Conservation (phyloP, 1,140 invertebrate genomes). For the Drosophila busckii region DNA sequence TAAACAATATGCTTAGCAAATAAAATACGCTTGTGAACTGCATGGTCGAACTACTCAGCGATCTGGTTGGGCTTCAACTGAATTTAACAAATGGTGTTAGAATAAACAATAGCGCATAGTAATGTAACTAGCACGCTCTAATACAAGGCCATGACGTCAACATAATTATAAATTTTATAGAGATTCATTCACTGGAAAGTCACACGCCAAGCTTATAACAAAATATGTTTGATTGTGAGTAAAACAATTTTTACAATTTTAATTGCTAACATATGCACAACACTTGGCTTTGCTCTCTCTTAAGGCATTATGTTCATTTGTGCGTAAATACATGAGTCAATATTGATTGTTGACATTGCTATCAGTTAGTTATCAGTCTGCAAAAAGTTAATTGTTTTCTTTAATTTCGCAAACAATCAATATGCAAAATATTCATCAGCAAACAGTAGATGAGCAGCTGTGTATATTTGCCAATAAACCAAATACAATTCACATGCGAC, state of each 20-base stretch:
- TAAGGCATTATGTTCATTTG: too few relatives aligned
- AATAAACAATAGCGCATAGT: background rate
- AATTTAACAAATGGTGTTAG: too few relatives aligned
- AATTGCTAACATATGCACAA: background rate
- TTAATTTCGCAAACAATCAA: too few relatives aligned
- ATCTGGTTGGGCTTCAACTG: slow-evolving; percentile 23
- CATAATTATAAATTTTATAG: slow-evolving; percentile 23
- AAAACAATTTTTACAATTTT: background rate
- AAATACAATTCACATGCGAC: background rate
- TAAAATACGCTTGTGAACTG: background rate
- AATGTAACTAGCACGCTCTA: background rate
- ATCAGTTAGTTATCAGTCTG: too few relatives aligned
- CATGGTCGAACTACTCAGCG: slow-evolving; percentile 20
- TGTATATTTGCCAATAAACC: slow-evolving; percentile 13
- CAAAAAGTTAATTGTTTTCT: too few relatives aligned
- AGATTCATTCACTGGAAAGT: slow-evolving; percentile 23
- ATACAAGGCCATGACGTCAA: slow-evolving; percentile 20
- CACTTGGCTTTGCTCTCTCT: too few relatives aligned
- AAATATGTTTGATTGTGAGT: background rate
- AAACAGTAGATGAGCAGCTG: slow-evolving; percentile 30
- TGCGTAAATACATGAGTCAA: too few relatives aligned
- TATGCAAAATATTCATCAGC: background rate
- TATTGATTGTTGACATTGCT: too few relatives aligned
- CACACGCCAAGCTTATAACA: slow-evolving; percentile 18
- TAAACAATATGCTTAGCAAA: background rate